Evolutionary conservation across 1,140 invertebrate species (phyloP).

Genomic region (Nasonia giraulti): DNA sequence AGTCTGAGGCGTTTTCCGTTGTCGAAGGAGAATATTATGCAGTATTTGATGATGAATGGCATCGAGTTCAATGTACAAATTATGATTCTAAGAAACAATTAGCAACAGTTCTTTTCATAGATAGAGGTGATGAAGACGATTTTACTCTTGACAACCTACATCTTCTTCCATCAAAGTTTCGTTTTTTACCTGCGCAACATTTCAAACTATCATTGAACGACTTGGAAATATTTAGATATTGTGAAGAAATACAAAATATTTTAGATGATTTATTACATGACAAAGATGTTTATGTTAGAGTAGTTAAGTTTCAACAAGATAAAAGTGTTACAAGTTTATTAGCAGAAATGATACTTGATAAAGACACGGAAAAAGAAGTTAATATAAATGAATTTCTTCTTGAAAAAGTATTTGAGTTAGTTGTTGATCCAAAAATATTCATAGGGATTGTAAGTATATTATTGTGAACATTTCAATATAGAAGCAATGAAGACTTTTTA

Average conservation of each 20-base stretch:
- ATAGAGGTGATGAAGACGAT: slow-evolving; percentile 11
- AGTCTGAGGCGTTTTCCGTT: neutral
- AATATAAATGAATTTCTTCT: slow-evolving; percentile 18
- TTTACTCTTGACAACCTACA: neutral
- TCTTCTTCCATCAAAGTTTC: neutral
- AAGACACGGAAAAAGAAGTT: neutral
- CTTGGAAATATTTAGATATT: slow-evolving; percentile 18
- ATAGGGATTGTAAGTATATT: neutral
- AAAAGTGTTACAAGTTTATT: neutral
- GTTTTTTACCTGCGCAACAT: neutral
- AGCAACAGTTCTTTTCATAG: slow-evolving; percentile 15
- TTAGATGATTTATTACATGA: neutral
- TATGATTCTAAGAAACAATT: neutral
- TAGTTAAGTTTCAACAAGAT: neutral
- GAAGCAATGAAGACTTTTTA: neutral
- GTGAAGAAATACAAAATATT: neutral
- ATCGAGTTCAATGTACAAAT: slow-evolving; percentile 14
- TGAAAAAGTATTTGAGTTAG: neutral
- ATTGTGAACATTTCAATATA: neutral
- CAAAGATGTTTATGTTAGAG: slow-evolving; percentile 27
- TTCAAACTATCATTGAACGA: neutral
- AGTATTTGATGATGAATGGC: slow-evolving; percentile 30
- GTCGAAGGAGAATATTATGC: slow-evolving; percentile 20
- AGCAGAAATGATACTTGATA: neutral
- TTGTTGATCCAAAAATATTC: neutral